Percentiles rank a stretch among this genome's conserved stretches.
These are phyloP conservation scores for Procapra przewalskii DNA, from an alignment of 2,113 vertebrate species.

Conservation along the genomic window DNA sequence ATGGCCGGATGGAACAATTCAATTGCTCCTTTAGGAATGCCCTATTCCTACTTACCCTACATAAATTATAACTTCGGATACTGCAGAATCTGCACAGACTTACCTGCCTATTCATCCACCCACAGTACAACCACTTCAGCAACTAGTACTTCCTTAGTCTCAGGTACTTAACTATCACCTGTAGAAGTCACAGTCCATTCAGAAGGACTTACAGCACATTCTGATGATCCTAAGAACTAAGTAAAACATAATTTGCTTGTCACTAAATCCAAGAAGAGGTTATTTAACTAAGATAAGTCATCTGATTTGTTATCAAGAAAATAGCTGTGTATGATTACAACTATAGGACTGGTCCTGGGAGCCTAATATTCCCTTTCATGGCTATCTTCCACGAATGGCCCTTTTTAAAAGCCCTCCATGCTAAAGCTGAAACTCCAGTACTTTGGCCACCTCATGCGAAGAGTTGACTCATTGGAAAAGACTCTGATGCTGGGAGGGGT, in stretches of 20 bases:
- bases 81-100: not conserved
- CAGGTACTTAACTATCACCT: not conserved
- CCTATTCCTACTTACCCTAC: not conserved
- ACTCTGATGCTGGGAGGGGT: no score
- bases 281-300: not conserved
- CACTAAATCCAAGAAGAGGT: not conserved
- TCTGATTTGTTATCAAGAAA: constrained; percentile 33
- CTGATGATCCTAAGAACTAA: not conserved
- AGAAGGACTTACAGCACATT: not conserved
- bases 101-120: not conserved
- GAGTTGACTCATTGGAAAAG: no score
- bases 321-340: not conserved
- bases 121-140: not conserved
- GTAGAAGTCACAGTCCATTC: not conserved
- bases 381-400: not conserved
- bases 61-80: not conserved
- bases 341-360: not conserved
- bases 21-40: not conserved
- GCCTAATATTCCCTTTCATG: not conserved
- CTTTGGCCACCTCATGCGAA: no score
- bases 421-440: no score
- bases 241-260: not conserved
- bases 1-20: not conserved
- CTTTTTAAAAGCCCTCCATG: not conserved
- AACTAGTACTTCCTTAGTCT: not conserved